phyloP scores from a whole-genome alignment of 2,888 invertebrate genomes.

The Hyposoter didymator region DNA sequence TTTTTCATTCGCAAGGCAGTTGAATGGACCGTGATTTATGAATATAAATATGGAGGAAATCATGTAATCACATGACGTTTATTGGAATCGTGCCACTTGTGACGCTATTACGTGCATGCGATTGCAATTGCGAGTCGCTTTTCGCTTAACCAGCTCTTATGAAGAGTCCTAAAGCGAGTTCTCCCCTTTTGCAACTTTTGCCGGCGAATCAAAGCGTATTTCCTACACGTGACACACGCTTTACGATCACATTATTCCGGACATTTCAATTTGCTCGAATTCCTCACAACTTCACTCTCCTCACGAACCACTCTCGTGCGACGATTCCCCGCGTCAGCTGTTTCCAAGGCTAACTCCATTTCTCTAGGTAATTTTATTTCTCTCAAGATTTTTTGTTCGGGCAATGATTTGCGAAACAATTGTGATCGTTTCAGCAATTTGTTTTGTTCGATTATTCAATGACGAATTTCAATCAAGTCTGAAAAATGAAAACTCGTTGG shows the following conservation, averaged over 20 bases:
- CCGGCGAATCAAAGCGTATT: constrained; percentile 45
- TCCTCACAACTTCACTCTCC: constrained; percentile 4
- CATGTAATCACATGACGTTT: background rate
- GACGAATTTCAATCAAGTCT: background rate
- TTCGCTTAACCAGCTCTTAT: constrained; percentile 43
- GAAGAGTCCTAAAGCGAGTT: constrained; percentile 3
- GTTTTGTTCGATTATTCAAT: background rate
- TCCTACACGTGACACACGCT: constrained; percentile 12
- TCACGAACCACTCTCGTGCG: background rate
- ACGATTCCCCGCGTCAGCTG: background rate
- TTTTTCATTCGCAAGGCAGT: too few relatives aligned
- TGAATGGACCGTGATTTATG: background rate
- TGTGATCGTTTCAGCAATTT: background rate
- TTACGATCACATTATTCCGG: constrained; percentile 8
- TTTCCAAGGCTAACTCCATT: background rate
- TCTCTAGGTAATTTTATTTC: background rate
- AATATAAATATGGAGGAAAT: background rate
- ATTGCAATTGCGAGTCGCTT: constrained; percentile 59
- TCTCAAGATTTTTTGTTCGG: too few relatives aligned
- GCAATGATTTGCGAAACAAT: background rate
- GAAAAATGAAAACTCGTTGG: background rate
- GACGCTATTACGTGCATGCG: constrained; percentile 46
- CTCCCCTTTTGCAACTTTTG: constrained; percentile 8
- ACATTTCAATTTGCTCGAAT: constrained; percentile 32
- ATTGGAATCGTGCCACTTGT: constrained; percentile 60